Base-by-base conservation (phyloP, 2,888 invertebrate species). In the Teleogryllus oceanicus region DNA sequence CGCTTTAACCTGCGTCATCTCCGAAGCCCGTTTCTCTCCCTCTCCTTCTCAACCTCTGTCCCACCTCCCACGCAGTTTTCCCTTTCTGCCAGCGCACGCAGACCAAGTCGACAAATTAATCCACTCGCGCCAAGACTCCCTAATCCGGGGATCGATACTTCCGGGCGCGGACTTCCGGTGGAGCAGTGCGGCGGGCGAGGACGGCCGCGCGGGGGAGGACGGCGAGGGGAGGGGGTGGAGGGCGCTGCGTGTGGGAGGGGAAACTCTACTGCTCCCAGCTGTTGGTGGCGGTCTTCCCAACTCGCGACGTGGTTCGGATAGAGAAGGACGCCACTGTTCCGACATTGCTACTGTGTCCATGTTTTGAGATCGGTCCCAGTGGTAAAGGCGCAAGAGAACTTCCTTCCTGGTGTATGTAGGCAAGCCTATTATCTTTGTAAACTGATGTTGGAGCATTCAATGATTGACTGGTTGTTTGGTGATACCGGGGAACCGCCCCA, bases 61-160 rank as follows among this genome's bases (percentile, higher is more conserved):
- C 13, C 62, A 62, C 11, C 16, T 62, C 62, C 62, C n/a, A 62
- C 62, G 16, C 37, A 37, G 37, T 37, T 37, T 37, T 37, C 37
- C 37, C 37, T 37, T 8, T 37, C 62, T 62, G 16, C 62, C 62
- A 62, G 13, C 62, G 16, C 62, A 0, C 62, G 13, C n/a, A 4
- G n/a, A 13, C 62, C 62, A n/a, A 62, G 62, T 62, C 62, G 62
- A 62, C 62, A 62, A 62, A 62, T 62, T 62, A 62, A 62, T 62
- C 62, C 13, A 62, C 62, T 62, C 62, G 16, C 62, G 62, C 62
- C 62, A 62, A n/a, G 62, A 62, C 62, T 62, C 62, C 62, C 16
- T 62, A 62, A 62, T 62, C 62, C n/a, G 16, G 8, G 16, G 62
- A 62, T 62, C 62, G 62, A 62, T 62, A 62, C 62, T 62, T 62